Evolutionary conservation across 2,888 invertebrate genomes (phyloP).

Genomic region (Netelia melanura): DNA sequence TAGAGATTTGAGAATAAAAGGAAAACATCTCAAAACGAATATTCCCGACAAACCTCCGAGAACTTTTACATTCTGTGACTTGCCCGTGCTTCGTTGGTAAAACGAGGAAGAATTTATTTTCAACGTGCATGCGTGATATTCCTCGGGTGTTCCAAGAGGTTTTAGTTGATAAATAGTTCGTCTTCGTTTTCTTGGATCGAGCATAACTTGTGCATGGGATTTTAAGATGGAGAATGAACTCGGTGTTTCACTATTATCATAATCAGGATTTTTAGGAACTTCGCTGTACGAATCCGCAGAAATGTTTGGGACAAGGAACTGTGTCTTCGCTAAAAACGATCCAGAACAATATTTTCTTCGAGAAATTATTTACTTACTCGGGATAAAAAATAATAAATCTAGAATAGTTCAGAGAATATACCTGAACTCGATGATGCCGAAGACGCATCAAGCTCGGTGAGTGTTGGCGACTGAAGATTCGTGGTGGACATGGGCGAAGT

Average conservation of each 20-base stretch:
- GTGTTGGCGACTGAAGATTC: constrained; percentile 45
- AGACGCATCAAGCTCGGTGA: constrained; percentile 56
- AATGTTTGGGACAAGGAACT: constrained; percentile 14
- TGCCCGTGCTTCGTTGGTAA: neutral
- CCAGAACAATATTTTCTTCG: neutral
- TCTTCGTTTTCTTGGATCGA: constrained; percentile 50
- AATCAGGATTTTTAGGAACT: neutral
- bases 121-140: neutral
- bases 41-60: neutral
- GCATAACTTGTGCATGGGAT: constrained; percentile 1
- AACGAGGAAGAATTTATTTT: neutral
- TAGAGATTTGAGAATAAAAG: no score
- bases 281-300: constrained; percentile 5
- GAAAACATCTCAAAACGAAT: neutral
- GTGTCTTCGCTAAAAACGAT: constrained; percentile 34
- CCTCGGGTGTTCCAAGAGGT: constrained; percentile 19
- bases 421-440: constrained; percentile 65
- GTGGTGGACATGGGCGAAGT: constrained; percentile 64
- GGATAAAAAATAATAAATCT: no score
- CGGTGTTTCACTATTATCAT: constrained; percentile 9
- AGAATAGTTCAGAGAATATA: constrained; percentile 5
- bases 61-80: neutral
- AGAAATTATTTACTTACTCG: constrained; percentile 38
- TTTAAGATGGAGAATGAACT: neutral
- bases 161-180: constrained; percentile 58